Evolutionary conservation across 2,797 vertebrate species (phyloP).

Genomic region (Myotis vivesi): DNA sequence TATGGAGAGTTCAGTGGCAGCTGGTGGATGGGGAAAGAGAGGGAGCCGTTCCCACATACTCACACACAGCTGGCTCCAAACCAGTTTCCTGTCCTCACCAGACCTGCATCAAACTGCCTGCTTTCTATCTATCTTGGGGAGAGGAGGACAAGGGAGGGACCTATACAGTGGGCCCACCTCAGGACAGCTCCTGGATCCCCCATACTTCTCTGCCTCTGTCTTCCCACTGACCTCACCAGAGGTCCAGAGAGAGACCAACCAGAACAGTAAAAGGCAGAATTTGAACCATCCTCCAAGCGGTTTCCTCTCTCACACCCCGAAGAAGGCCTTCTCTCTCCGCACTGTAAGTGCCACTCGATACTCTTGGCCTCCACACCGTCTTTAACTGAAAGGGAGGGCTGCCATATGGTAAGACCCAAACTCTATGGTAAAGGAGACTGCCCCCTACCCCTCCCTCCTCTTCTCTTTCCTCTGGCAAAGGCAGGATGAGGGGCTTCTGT

Average conservation of each 20-base stretch:
- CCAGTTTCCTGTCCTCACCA: background rate
- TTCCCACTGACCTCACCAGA: background rate
- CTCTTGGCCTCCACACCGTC: background rate
- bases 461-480: constrained; percentile 12
- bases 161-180: background rate
- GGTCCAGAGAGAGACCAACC: constrained; percentile 20
- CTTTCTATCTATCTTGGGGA: background rate
- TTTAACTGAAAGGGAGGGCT: background rate
- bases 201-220: background rate
- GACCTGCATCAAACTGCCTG: background rate
- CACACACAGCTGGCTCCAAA: background rate
- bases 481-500: background rate
- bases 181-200: background rate
- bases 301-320: background rate
- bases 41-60: background rate
- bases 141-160: background rate
- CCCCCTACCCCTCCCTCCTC: background rate
- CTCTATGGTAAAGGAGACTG: background rate
- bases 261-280: background rate
- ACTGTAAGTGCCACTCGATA: background rate
- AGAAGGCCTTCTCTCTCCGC: background rate
- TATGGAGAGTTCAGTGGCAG: background rate
- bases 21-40: constrained; percentile 6
- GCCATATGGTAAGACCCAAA: background rate
- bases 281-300: background rate